Evolutionary conservation across 1,140 invertebrate species (phyloP).

Genomic region (Lysiphlebus fabarum): DNA sequence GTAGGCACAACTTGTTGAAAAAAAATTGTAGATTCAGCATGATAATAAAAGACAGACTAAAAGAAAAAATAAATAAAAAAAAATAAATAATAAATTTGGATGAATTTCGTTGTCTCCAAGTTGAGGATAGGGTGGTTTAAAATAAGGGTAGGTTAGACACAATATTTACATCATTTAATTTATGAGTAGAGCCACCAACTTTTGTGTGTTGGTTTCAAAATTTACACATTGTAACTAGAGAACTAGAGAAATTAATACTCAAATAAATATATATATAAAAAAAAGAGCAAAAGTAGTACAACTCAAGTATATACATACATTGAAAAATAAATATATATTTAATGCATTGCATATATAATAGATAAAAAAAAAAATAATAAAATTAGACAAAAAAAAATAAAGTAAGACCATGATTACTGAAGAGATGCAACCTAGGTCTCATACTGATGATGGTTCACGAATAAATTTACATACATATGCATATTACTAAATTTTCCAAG

Average conservation of each 20-base stretch:
- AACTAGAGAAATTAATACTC: conserved; percentile 9
- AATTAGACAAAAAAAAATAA: conserved; percentile 9
- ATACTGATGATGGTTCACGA: conserved; percentile 45
- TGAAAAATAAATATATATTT: conserved; percentile 15
- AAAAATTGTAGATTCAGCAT: not conserved
- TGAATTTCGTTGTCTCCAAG: too few relatives aligned
- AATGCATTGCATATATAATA: conserved; percentile 20
- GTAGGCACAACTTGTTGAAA: too few relatives aligned
- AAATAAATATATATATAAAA: not conserved
- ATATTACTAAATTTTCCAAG: conserved; percentile 43
- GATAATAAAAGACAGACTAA: not conserved
- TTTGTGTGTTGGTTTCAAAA: conserved; percentile 23
- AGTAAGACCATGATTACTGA: conserved; percentile 16
- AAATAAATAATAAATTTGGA: not conserved
- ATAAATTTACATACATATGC: conserved; percentile 58
- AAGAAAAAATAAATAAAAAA: conserved; percentile 8
- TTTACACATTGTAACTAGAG: conserved; percentile 9
- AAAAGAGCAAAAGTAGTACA: not conserved
- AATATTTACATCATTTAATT: conserved; percentile 59
- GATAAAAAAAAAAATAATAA: conserved; percentile 17
- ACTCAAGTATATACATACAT: not conserved
- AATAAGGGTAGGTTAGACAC: conserved; percentile 41
- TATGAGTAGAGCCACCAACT: conserved; percentile 50
- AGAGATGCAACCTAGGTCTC: not conserved
- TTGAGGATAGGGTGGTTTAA: too few relatives aligned